Conservation (phyloP, 2,888 invertebrate genomes). For the Tribolium freemani region DNA sequence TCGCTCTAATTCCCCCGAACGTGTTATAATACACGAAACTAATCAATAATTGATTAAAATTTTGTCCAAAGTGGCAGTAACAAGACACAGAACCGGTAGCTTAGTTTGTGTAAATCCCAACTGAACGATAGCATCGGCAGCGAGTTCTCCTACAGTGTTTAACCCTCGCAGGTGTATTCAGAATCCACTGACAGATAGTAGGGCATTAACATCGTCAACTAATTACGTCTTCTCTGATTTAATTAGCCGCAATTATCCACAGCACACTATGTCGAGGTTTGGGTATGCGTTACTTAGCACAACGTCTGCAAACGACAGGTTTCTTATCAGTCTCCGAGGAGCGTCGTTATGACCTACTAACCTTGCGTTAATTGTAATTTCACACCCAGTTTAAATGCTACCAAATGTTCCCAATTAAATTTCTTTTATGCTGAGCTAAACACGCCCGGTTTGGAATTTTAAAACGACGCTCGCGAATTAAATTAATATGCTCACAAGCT, state of each 20-base stretch:
- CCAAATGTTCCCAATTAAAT: slow-evolving; percentile 32
- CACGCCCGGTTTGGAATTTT: slow-evolving; percentile 22
- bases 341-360: slow-evolving; percentile 43
- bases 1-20: background rate
- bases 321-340: slow-evolving; percentile 45
- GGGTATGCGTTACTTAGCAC: slow-evolving; percentile 47
- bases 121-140: slow-evolving; percentile 27
- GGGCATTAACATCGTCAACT: slow-evolving; percentile 56
- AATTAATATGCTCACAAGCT: slow-evolving; percentile 20
- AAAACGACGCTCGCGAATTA: slow-evolving; percentile 12
- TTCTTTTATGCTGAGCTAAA: slow-evolving; percentile 32
- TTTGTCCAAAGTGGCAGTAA: slow-evolving; percentile 22
- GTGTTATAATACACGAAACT: slow-evolving; percentile 1
- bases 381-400: slow-evolving; percentile 34
- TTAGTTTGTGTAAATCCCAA: slow-evolving; percentile 12
- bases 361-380: slow-evolving; percentile 41
- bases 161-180: slow-evolving; percentile 54
- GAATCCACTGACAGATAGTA: slow-evolving; percentile 53
- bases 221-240: slow-evolving; percentile 57
- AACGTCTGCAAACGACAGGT: slow-evolving; percentile 49
- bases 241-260: slow-evolving; percentile 58
- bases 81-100: slow-evolving; percentile 14
- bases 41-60: slow-evolving; percentile 25
- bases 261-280: slow-evolving; percentile 47
- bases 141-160: slow-evolving; percentile 43